Evolutionary conservation across 1,140 invertebrate species (phyloP), one percentile per base, ranked within the genome.

Genomic region (Trinorchestia longiramus): DNA sequence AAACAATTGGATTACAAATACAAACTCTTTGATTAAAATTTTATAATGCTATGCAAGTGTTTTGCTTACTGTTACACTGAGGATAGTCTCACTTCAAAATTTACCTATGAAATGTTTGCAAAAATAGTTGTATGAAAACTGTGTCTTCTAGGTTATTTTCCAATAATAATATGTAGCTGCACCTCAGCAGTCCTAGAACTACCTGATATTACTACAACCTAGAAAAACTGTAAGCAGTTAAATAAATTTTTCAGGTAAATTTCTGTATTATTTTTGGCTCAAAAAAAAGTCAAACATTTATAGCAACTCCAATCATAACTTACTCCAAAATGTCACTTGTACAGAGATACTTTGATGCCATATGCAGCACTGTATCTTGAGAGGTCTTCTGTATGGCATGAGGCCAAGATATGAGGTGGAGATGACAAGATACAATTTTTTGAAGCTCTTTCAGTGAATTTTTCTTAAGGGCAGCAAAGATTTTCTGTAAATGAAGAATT

Each of bases 341-440:
- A 43, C 88, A 90, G 6, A 90, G 43, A 28, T 42, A 90, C 43
- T 90, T 90, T 90, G 88, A 90, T 42, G 88, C 88, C 23, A 90
- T 11, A 90, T 90, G 88, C n/a, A 90, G 88, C n/a, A 43, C 88
- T 90, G 88, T 90, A 43, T 90, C 88, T 43, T 90, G 88, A 42
- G 88, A 90, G 6, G 28, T 42, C 43, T 90, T 90, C 43, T 90
- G 88, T 90, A 90, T 28, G 43, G 36, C 36, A 42, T 0, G 43
- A 8, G 88, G 88, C 88, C 88, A 90, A 42, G 43, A 17, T 42
- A 90, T 42, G 11, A 41, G 88, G 11, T 42, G 28, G 6, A 15
- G 8, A 17, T 90, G 28, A 42, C 41, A 41, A 0, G 43, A 90
- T 28, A 42, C 1, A 3, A 90, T 42, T 41, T 90, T 90, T 28